Base-by-base conservation (phyloP, 1,140 invertebrate genomes). In the Drosophila paulistorum region DNA sequence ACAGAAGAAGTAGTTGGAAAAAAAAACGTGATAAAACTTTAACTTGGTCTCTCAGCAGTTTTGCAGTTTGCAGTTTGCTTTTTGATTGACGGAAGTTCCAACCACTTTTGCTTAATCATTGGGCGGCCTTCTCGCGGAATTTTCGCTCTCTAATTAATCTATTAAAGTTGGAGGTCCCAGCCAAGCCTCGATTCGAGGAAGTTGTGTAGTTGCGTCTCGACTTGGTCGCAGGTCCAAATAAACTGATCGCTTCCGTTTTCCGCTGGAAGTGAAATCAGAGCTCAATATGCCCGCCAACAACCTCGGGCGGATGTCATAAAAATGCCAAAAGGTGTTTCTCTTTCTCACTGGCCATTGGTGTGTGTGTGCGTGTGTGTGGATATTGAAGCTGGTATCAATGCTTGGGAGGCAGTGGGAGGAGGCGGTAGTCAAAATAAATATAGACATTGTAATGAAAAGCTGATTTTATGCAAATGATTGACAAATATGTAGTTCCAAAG, bases 31-130 rank as follows among this genome's bases (percentile, higher is more conserved):
- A 76, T 70, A 76, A 76, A 74, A 72, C 74, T 74, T 74, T 68
- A 62, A 65, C 41, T 45, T n/a, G 61, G 41, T 45, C 41, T 63
- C 23, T 26, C 35, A 33, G 45, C 60, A 62, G 20, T 42, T 30
- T 30, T 30, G 30, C 30, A 30, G 26, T 23, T 42, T 23, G 41
- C 23, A 45, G 62, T 59, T 62, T 68, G 62, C 41, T 20, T 20
- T 59, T 65, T 83, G 71, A 74, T 87, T 84, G 84, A 84, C 84
- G 84, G 84, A 87, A 87, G 84, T 84, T 71, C 37, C 61, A 75
- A 79, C 76, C 71, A 80, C 84, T 89, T 89, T 81, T 90, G 85
- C 84, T 84, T 84, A 82, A 89, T 90, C 81, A 89, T 79, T 78
- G 83, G 83, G 84, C 84, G 80, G 84, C 73, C 23, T 64, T 65